A percentile compares a stretch with the other conserved stretches of the same genome.
Conservation (phyloP, 2,888 invertebrate species). For the Troides aeacus region DNA sequence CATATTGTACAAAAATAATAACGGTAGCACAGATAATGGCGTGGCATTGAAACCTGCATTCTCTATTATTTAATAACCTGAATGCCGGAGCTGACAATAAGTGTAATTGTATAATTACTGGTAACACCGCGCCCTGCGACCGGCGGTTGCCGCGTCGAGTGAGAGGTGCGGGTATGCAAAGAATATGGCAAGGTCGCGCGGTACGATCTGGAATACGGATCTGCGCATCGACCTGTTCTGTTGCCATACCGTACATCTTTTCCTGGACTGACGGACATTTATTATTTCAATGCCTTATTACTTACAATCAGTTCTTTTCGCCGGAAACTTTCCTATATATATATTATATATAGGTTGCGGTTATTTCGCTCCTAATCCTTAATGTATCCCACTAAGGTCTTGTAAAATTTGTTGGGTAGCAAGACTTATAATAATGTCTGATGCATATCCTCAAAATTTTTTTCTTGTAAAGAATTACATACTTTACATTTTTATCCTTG, state of each 20-base stretch:
- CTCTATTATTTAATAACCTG: neutral
- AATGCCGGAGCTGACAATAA: constrained; percentile 9
- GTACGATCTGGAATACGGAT: constrained; percentile 25
- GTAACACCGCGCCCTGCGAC: constrained; percentile 1
- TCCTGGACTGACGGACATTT: neutral
- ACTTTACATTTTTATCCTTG: no score
- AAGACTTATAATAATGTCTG: no score
- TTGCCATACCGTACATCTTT: neutral
- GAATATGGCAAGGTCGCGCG: constrained; percentile 39
- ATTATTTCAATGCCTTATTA: neutral
- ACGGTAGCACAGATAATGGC: neutral
- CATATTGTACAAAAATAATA: no score
- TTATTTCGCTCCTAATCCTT: no score
- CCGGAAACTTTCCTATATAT: no score
- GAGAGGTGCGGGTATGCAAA: constrained; percentile 38
- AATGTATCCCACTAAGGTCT: no score
- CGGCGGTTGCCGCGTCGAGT: constrained; percentile 26
- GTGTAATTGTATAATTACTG: constrained; percentile 11
- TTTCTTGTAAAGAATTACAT: no score
- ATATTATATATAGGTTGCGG: no score
- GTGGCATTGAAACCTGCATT: neutral
- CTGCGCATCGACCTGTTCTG: constrained; percentile 17
- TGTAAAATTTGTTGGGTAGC: no score
- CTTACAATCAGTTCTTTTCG: no score
- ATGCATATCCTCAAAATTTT: no score